Conservation (phyloP, 2,113 vertebrate species). For the Cinclus cinclus region DNA sequence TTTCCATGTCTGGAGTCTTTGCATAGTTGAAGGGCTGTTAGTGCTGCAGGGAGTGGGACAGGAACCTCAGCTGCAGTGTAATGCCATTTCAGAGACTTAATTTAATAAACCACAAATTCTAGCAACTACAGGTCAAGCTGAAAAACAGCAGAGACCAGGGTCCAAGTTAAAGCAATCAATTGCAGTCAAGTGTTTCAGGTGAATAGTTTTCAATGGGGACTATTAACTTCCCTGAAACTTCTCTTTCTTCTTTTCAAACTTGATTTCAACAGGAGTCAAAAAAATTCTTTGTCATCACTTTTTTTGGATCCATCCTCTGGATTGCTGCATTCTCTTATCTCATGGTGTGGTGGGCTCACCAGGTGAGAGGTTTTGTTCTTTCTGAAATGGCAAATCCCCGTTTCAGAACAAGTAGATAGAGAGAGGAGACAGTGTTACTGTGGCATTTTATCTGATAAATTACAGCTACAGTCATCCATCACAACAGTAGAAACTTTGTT, state of each 20-base stretch:
- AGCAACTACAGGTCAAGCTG: neutral
- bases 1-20: neutral
- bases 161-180: neutral
- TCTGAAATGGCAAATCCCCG: neutral
- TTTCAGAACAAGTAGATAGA: neutral
- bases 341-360: conserved; percentile 99
- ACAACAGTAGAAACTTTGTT: neutral
- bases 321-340: conserved; percentile 93
- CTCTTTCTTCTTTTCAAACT: neutral
- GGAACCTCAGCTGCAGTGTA: neutral
- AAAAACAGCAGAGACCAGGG: neutral
- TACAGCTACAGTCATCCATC: conserved; percentile 20
- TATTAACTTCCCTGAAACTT: neutral
- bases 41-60: neutral
- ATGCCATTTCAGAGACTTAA: neutral
- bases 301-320: conserved; percentile 93
- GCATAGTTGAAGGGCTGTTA: neutral
- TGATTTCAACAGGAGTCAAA: conserved; percentile 80
- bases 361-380: conserved; percentile 79
- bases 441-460: neutral
- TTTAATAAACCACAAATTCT: neutral
- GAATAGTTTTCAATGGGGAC: neutral
- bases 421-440: neutral
- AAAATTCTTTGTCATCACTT: conserved; percentile 86
- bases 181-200: neutral